These are phyloP conservation scores for Ceuthmochares aereus DNA, from an alignment of 2,113 vertebrate species.

Conservation along the genomic window DNA sequence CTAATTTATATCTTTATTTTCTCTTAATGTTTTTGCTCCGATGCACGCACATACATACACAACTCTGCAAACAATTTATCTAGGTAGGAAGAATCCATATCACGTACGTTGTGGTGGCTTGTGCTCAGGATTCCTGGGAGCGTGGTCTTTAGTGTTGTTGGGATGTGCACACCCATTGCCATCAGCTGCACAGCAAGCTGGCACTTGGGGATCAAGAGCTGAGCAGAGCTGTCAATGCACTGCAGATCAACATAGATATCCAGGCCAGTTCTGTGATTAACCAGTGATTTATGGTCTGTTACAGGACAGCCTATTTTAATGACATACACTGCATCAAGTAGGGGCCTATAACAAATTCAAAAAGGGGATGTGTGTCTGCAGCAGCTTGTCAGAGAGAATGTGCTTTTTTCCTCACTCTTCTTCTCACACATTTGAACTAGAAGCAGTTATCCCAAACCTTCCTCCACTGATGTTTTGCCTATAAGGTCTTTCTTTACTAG, in stretches of 20 bases:
- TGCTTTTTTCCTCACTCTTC: not conserved
- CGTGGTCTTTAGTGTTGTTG: conserved; percentile 59
- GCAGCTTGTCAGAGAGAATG: not conserved
- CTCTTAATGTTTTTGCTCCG: not conserved
- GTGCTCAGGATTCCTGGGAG: conserved; percentile 33
- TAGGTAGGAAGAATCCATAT: not conserved
- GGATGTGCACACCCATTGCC: conserved; percentile 56
- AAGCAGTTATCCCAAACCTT: not conserved
- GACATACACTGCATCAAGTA: fast-evolving
- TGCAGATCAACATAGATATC: conserved; percentile 49
- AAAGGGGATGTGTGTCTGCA: not conserved
- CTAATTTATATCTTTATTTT: conserved; percentile 5
- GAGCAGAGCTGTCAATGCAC: conserved; percentile 67
- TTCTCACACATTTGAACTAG: fast-evolving
- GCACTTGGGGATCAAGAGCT: conserved; percentile 43
- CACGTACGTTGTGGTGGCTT: conserved; percentile 44
- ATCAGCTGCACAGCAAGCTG: conserved; percentile 57
- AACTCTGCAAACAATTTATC: not conserved
- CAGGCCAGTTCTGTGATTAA: not conserved
- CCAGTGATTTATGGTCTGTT: not conserved
- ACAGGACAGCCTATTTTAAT: not conserved
- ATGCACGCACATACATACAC: fast-evolving
- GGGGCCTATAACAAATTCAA: not conserved
- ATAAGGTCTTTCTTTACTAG: not conserved
- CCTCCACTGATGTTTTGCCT: not conserved